These are phyloP conservation scores for Taurulus bubalis DNA, from an alignment of 2,113 vertebrate genomes.

Conservation along the genomic window DNA sequence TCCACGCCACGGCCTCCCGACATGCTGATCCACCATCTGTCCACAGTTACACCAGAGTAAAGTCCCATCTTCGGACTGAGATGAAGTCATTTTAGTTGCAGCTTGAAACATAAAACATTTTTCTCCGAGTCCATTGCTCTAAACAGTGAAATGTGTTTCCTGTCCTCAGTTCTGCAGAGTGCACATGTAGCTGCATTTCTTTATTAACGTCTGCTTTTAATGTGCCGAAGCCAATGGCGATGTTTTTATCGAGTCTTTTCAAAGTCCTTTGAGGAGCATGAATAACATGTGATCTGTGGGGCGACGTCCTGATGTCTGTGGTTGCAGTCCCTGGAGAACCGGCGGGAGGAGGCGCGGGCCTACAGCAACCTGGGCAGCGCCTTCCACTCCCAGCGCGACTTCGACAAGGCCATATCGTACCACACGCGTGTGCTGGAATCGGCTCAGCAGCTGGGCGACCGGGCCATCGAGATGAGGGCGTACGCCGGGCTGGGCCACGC, in stretches of 20 bases:
- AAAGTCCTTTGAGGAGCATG: background rate
- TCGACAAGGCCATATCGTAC: slow-evolving; percentile 96
- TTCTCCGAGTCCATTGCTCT: background rate
- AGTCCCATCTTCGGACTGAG: background rate
- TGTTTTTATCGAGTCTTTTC: background rate
- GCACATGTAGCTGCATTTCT: background rate
- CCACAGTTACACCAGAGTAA: slow-evolving; percentile 13
- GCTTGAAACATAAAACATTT: background rate
- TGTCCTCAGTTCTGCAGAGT: background rate
- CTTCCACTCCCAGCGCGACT: slow-evolving; percentile 95
- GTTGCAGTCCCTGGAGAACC: slow-evolving; percentile 86
- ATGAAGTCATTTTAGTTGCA: background rate
- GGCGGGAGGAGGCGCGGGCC: slow-evolving; percentile 93
- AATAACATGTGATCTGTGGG: background rate
- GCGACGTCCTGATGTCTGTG: too few species aligned
- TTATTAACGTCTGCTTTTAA: background rate
- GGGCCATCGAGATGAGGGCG: slow-evolving; percentile 94
- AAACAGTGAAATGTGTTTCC: background rate
- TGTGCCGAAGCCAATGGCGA: too few species aligned
- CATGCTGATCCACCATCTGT: slow-evolving; percentile 30
- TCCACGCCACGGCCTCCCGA: background rate
- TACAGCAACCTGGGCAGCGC: slow-evolving; percentile 98
- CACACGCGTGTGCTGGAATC: slow-evolving; percentile 93
- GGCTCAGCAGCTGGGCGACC: slow-evolving; percentile 90
- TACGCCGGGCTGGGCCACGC: slow-evolving; percentile 95